Base-by-base conservation (phyloP, 2,113 vertebrate species). In the Cercopithecus mona region DNA sequence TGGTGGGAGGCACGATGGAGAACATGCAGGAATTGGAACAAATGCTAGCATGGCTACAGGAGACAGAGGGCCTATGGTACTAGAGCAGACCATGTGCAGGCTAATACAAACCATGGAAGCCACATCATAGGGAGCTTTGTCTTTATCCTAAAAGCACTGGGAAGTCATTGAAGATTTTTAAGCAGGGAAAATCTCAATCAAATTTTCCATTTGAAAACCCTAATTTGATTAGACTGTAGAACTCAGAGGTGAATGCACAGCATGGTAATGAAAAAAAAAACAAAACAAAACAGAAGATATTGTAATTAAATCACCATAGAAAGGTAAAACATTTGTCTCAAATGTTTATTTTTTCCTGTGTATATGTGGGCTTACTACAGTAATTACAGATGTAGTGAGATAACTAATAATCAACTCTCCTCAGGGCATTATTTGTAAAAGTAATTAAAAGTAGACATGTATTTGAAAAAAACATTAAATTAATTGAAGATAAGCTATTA, bases 51-150 rank as follows among this genome's bases (percentile, higher is more conserved):
- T 5, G 13, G 16, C 16, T 10, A 10, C 45, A 13, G 43, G 22
- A 64, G 6, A n/a, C 3, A 27, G 14, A 4, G 3, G 25, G n/a
- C 2, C 59, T 22, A 1, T 2, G 11, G 2, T 13, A 2, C 27
- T 27, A 18, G 40, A 14, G 22, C 13, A 85, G 18, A 70, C 25
- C 1, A 3, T 80, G 30, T 2, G 4, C 14, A 12, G 23, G 17
- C 40, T 43, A 13, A 38, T 18, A 52, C 27, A 59, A 25, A 32
- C 52, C 6, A 0, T 12, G 7, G 45, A 82, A 72, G 57, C 68
- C 40, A 11, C 22, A 1, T 38, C 40, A 20, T 30, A 50, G 48
- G 68, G 13, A 79, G 40, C 9, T 50, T 70, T 86, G 27, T 80
- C 43, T 81, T 82, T 76, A 50, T 81, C 61, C 27, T 66, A 12